Conservation (phyloP, 1,140 invertebrate genomes). For the Drosophila teissieri region DNA sequence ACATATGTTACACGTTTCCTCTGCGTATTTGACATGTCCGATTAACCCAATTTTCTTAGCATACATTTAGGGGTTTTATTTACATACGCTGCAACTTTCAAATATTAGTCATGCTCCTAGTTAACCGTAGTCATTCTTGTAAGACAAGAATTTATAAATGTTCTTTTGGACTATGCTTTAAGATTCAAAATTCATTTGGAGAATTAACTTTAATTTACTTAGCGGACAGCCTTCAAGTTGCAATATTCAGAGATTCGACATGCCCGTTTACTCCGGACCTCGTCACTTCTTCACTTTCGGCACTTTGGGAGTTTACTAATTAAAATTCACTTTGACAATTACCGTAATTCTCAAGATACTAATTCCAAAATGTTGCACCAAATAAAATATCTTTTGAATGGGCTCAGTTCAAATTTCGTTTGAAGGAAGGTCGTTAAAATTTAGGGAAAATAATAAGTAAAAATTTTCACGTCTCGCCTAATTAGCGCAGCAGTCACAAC, state of each 20-base stretch:
- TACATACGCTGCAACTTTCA: conserved; percentile 18
- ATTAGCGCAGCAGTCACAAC: conserved; percentile 60
- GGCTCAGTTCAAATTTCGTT: conserved; percentile 7
- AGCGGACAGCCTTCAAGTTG: background rate
- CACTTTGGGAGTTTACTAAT: conserved; percentile 40
- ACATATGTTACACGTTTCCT: background rate
- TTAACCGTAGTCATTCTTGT: background rate
- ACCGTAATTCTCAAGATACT: conserved; percentile 75
- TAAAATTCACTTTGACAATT: conserved; percentile 78
- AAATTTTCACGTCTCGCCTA: conserved; percentile 82
- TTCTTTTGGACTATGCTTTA: background rate
- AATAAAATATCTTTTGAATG: conserved; percentile 66
- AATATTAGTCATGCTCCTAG: conserved; percentile 8
- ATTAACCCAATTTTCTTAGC: conserved; percentile 5
- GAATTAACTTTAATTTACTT: conserved; percentile 1
- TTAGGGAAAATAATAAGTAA: conserved; percentile 80
- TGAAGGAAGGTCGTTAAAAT: conserved; percentile 69
- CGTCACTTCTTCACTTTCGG: background rate
- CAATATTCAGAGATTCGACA: conserved; percentile 26
- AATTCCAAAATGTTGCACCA: conserved; percentile 82
- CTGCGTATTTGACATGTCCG: background rate
- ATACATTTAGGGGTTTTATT: conserved; percentile 29
- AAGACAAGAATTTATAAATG: background rate
- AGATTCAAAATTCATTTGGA: background rate
- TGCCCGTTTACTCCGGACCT: conserved; percentile 12